Percentiles rank a stretch among this genome's conserved stretches.
Evolutionary conservation across 2,797 vertebrate species (phyloP).

Genomic region (Xenops minutus): DNA sequence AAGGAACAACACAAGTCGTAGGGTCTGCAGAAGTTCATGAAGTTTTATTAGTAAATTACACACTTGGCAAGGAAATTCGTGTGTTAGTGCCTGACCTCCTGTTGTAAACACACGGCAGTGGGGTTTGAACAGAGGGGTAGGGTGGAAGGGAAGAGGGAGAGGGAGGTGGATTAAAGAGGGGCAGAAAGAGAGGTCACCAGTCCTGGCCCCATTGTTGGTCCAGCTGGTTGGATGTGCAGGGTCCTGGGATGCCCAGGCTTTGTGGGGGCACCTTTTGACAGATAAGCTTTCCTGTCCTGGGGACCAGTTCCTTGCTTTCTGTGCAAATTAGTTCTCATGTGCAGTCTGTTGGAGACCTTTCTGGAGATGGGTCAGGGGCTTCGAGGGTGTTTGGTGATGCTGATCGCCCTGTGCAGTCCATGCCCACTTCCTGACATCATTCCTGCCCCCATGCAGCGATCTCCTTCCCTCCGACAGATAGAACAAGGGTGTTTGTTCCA

Average conservation of each 20-base stretch:
- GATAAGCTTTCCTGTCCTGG: not conserved
- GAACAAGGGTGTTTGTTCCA: not conserved
- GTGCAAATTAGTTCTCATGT: rapidly evolving
- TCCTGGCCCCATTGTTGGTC: rapidly evolving
- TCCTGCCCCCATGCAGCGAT: not conserved
- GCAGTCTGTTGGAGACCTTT: not conserved
- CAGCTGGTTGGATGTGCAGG: rapidly evolving
- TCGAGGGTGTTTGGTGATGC: rapidly evolving
- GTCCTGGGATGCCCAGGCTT: not conserved
- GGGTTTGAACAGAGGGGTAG: not conserved
- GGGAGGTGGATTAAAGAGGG: not conserved
- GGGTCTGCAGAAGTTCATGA: too few species aligned
- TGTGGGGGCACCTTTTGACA: not conserved
- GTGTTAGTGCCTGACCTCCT: not conserved
- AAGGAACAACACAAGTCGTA: rapidly evolving
- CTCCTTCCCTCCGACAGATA: not conserved
- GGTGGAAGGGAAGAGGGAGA: not conserved
- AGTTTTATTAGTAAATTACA: rapidly evolving
- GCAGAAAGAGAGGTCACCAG: rapidly evolving
- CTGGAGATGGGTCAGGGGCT: not conserved
- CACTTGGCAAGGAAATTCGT: rapidly evolving
- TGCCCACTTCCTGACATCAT: not conserved
- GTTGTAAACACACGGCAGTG: not conserved
- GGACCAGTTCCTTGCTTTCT: not conserved
- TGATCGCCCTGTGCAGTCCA: not conserved